Percentiles rank a stretch among this genome's conserved stretches.
These are phyloP conservation scores for Aphodius sticticus DNA, from an alignment of 2,888 invertebrate genomes.

Conservation along the genomic window DNA sequence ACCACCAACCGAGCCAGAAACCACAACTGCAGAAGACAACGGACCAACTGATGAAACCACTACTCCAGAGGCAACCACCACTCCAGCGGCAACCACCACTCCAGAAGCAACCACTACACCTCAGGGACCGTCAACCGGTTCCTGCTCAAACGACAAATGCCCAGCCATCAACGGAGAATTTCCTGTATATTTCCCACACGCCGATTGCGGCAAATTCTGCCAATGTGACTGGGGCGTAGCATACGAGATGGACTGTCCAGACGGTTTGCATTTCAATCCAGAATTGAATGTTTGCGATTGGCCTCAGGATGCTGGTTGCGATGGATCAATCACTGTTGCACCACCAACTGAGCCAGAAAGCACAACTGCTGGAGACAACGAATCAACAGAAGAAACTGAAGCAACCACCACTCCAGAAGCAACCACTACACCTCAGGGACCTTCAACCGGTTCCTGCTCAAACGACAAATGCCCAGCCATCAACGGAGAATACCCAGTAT, in stretches of 20 bases:
- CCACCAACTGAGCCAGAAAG: not conserved
- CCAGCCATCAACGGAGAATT: constrained; percentile 19
- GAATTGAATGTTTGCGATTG: constrained; percentile 37
- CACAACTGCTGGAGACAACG: too few relatives aligned
- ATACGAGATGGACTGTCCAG: constrained; percentile 33
- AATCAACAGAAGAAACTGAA: not conserved
- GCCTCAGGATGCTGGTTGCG: constrained; percentile 35
- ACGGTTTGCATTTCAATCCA: constrained; percentile 39
- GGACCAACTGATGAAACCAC: too few relatives aligned
- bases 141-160: constrained; percentile 9
- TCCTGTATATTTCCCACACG: constrained; percentile 20
- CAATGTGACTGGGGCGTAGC: constrained; percentile 32
- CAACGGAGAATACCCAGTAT: constrained; percentile 17
- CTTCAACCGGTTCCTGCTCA: not conserved
- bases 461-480: constrained; percentile 11
- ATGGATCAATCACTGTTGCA: constrained; percentile 8
- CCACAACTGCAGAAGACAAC: too few relatives aligned
- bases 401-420: not conserved
- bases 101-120: not conserved
- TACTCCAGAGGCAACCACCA: not conserved
- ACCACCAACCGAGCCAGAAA: not conserved
- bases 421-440: not conserved
- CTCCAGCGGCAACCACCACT: not conserved
- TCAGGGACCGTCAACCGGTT: not conserved
- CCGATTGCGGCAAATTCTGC: constrained; percentile 33